These are phyloP conservation scores for Campylomormyrus tamandua DNA, from an alignment of 2,113 vertebrate genomes.

Conservation along the genomic window DNA sequence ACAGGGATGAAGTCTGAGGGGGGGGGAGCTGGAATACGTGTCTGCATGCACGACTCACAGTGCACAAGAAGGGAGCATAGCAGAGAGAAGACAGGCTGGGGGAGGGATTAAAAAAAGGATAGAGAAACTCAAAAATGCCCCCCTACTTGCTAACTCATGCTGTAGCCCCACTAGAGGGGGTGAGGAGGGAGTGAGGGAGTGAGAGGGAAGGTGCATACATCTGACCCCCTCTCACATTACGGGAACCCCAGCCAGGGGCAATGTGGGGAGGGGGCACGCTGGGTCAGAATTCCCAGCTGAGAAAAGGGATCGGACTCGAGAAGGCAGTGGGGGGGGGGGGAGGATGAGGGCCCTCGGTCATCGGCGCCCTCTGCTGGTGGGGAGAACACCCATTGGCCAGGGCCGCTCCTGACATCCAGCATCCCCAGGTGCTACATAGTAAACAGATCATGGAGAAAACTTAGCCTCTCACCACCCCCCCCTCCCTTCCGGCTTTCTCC, in stretches of 20 bases:
- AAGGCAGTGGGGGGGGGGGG: background rate
- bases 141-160: background rate
- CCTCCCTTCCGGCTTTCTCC: background rate
- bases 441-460: background rate
- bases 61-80: background rate
- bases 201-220: background rate
- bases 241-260: background rate
- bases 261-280: background rate
- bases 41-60: background rate
- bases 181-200: background rate
- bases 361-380: too few relatives aligned
- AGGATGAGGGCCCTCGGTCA: background rate
- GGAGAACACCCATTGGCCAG: conserved; percentile 8
- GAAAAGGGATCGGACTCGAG: background rate
- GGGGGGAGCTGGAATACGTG: background rate
- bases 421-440: background rate
- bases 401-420: background rate
- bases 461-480: background rate
- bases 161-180: background rate
- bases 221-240: background rate
- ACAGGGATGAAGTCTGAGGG: background rate
- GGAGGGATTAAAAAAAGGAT: background rate
- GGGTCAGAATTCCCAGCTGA: background rate
- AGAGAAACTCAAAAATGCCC: background rate
- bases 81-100: background rate